phyloP scores from a whole-genome alignment of 2,797 vertebrate species.

The Prunella strophiata region DNA sequence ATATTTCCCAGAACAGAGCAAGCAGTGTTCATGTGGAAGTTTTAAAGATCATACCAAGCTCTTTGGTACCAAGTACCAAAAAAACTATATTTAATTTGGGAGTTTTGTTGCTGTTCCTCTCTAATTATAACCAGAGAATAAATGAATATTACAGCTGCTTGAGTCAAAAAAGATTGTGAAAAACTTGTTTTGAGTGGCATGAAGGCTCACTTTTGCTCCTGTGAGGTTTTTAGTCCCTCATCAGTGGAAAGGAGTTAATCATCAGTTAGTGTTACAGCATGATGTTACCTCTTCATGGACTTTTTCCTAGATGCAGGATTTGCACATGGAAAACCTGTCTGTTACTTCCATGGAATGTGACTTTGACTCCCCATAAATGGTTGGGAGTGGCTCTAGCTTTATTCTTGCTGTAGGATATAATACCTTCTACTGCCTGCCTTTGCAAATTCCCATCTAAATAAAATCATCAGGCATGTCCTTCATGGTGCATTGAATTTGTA shows the following conservation, averaged over 20 bases:
- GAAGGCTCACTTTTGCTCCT: neutral
- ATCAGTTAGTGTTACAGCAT: neutral
- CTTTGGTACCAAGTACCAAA: neutral
- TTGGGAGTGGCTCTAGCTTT: neutral
- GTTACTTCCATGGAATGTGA: neutral
- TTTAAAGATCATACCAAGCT: neutral
- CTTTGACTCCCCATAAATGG: neutral
- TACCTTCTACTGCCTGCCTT: neutral
- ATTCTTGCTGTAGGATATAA: neutral
- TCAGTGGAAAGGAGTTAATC: neutral
- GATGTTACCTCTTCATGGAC: neutral
- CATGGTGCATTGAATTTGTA: neutral
- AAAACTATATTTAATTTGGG: neutral
- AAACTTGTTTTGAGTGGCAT: neutral
- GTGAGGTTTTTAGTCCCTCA: neutral
- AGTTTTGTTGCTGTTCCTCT: neutral
- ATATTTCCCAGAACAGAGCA: neutral
- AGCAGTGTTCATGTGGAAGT: neutral
- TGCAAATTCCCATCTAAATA: neutral
- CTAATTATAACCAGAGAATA: neutral
- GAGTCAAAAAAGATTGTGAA: neutral
- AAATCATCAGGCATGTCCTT: neutral
- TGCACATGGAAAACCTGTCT: neutral
- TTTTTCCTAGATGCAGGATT: neutral
- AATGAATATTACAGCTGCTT: neutral